Conservation (phyloP, 2,797 vertebrate genomes). For the Poecilia velifera region DNA sequence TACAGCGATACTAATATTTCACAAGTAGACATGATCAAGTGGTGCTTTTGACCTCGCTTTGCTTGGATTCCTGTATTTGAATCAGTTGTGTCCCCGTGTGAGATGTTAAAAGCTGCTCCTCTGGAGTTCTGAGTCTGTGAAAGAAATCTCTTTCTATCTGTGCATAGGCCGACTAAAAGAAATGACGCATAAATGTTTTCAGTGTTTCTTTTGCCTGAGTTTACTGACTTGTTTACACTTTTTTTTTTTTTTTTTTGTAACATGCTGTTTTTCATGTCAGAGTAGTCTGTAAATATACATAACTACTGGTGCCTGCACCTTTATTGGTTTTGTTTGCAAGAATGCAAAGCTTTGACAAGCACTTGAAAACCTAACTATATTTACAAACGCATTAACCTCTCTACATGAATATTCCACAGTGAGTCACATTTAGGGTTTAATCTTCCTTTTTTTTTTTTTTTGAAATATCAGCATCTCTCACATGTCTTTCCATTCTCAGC, state of each 20-base stretch:
- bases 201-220: neutral
- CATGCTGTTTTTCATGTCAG: constrained; percentile 37
- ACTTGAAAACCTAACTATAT: neutral
- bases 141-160: constrained; percentile 2
- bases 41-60: constrained; percentile 74
- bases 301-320: constrained; percentile 16
- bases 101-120: constrained; percentile 63
- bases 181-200: constrained; percentile 22
- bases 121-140: constrained; percentile 32
- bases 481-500: constrained; percentile 43
- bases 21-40: constrained; percentile 56
- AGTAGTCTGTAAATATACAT: constrained; percentile 11
- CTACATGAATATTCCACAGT: neutral
- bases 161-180: constrained; percentile 11
- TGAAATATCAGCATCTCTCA: constrained; percentile 43
- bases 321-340: constrained; percentile 27
- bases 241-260: neutral
- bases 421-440: constrained; percentile 18
- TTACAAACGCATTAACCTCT: neutral
- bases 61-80: constrained; percentile 72
- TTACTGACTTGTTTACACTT: constrained; percentile 41
- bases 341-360: constrained; percentile 16
- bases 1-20: constrained; percentile 64
- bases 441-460: constrained; percentile 6
- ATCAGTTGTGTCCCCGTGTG: constrained; percentile 63